Evolutionary conservation across 2,113 vertebrate genomes (phyloP), one percentile per base, ranked within the genome.

Genomic region (Dryoscopus gambensis): DNA sequence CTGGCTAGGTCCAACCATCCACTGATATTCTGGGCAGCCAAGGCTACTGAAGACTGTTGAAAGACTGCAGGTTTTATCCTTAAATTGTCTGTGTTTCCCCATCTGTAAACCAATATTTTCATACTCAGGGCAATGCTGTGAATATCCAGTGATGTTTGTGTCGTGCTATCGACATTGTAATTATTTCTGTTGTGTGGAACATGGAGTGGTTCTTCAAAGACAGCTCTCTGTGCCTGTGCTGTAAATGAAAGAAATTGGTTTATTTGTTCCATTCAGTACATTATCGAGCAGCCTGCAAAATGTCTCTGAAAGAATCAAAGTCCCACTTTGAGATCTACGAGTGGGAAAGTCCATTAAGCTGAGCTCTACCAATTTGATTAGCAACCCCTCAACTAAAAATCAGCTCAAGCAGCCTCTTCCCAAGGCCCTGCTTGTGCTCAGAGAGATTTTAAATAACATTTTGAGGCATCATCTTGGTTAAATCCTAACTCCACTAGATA

Each of bases 301-400:
- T 96, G 92, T 97, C 95, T 96, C 78, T 84, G 76, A 82, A 97
- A 97, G 95, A 97, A 97, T 97, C 96, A 97, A 97, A 97, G 97
- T 93, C 93, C 53, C 73, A 75, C 90, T 96, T 94, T 95, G 90
- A 93, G 86, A 74, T 93, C 90, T 91, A 94, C 89, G 85, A 97
- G 84, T 87, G 44, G 92, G 87, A 64, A 96, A 91, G 79, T 79
- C 89, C 95, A 97, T 97, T 97, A 97, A 96, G 93, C 91, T 39
- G 30, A 73, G 67, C 76, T 76, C 73, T 63, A 75, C 47, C 89
- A 97, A 97, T 97, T 94, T 90, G 70, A 97, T 97, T 97, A 97
- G 73, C 82, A 93, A 5, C 27, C 63, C 80, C 52, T 33, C 89
- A 97, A 89, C 80, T 84, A 95, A 84, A 95, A 96, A 96, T 79